Conservation (phyloP, 2,797 vertebrate species). For the Botia almorhae region DNA sequence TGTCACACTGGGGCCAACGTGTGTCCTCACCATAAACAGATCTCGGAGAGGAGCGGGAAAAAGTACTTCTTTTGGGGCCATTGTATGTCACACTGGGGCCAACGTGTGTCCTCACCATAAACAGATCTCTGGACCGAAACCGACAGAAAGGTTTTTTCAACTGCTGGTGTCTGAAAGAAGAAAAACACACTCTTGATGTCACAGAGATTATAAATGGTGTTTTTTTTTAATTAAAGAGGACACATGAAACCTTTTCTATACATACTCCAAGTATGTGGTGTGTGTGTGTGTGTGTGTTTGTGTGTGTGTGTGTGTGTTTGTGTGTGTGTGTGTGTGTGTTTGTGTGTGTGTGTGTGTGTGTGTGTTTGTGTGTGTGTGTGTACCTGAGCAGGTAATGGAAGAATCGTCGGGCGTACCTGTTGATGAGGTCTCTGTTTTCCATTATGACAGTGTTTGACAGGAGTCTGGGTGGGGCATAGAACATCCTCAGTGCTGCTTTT, state of each 20-base stretch:
- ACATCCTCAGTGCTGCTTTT: conserved; percentile 89
- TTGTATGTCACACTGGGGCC: neutral
- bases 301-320: conserved; percentile 57
- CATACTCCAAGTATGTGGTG: conserved; percentile 1
- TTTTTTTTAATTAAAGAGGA: neutral
- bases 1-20: neutral
- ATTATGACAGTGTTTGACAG: conserved; percentile 85
- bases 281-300: conserved; percentile 17
- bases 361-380: conserved; percentile 48
- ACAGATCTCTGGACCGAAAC: conserved; percentile 90
- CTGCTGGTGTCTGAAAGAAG: conserved; percentile 82
- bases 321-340: conserved; percentile 57
- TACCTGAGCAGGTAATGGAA: conserved; percentile 98
- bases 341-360: conserved; percentile 21
- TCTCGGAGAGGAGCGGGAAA: no score
- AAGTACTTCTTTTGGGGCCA: neutral
- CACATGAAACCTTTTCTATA: neutral
- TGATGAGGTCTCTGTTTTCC: conserved; percentile 89
- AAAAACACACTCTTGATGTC: conserved; percentile 48
- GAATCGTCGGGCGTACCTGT: conserved; percentile 91
- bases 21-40: conserved; percentile 84
- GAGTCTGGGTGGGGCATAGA: conserved; percentile 87
- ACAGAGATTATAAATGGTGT: neutral
- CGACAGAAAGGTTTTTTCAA: conserved; percentile 96
- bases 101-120: conserved; percentile 77